A percentile compares a stretch with the other conserved stretches of the same genome.
These are phyloP conservation scores for Campoletis raptor DNA, from an alignment of 2,888 invertebrate genomes.

Conservation along the genomic window DNA sequence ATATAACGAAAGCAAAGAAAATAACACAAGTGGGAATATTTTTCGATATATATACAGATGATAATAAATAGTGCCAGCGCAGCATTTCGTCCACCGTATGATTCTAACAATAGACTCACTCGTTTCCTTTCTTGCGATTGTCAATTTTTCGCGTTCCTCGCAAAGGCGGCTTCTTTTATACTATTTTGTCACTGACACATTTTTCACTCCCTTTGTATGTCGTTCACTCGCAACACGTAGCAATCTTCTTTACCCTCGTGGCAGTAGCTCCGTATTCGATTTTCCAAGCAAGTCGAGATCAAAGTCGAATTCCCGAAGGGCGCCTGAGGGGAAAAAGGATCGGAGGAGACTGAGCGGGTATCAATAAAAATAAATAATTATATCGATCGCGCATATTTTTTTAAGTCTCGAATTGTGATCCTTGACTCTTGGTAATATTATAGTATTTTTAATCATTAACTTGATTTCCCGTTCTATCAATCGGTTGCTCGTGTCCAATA, in stretches of 20 bases:
- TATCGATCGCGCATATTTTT: constrained; percentile 19
- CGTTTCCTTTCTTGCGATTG: not conserved
- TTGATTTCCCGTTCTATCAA: not conserved
- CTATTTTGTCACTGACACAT: not conserved
- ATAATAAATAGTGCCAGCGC: not conserved
- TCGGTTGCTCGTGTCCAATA: constrained; percentile 27
- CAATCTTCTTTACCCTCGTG: constrained; percentile 8
- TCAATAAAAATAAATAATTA: not conserved
- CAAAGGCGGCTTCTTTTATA: constrained; percentile 15
- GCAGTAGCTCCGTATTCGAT: constrained; percentile 34
- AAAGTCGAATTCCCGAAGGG: constrained; percentile 46
- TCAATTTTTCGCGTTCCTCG: not conserved
- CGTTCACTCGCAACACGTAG: not conserved
- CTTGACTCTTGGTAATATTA: not conserved
- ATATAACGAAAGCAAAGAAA: not conserved
- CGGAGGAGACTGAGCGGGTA: not conserved
- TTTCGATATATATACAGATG: not conserved
- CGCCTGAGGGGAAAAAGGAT: not conserved
- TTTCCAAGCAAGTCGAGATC: constrained; percentile 40
- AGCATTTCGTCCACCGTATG: not conserved
- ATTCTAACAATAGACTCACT: not conserved
- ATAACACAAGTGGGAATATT: not conserved
- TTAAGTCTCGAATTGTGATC: not conserved
- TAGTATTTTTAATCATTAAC: not conserved
- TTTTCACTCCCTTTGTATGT: constrained; percentile 26